Percentiles rank a stretch among this genome's conserved stretches.
Evolutionary conservation across 2,888 invertebrate genomes (phyloP).

Genomic region (Neoaliturus tenellus): DNA sequence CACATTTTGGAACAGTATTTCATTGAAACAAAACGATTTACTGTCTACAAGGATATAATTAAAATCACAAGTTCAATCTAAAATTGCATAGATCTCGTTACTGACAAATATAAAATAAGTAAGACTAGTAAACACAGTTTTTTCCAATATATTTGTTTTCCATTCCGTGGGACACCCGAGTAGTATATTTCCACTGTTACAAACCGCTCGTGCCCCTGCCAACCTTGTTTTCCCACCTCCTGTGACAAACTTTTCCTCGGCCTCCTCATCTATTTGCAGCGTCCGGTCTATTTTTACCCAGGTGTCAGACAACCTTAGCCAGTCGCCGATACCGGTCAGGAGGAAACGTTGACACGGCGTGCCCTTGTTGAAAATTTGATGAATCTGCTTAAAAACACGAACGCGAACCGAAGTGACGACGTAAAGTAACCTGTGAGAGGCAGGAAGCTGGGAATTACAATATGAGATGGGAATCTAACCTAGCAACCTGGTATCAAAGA

Average conservation of each 20-base stretch:
- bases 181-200: slow-evolving; percentile 19
- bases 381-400: neutral
- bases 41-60: too few relatives aligned
- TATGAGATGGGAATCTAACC: slow-evolving; percentile 20
- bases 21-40: too few relatives aligned
- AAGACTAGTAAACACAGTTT: too few relatives aligned
- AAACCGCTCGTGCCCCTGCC: neutral
- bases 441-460: neutral
- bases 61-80: too few relatives aligned
- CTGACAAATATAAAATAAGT: too few relatives aligned
- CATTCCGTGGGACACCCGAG: too few relatives aligned
- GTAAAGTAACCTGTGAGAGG: neutral
- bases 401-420: neutral
- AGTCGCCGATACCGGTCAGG: neutral
- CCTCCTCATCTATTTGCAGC: neutral
- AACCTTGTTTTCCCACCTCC: neutral
- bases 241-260: neutral
- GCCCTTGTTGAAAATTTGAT: neutral
- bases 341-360: neutral
- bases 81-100: too few relatives aligned
- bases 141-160: too few relatives aligned
- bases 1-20: too few relatives aligned
- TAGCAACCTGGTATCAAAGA: slow-evolving; percentile 38
- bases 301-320: neutral
- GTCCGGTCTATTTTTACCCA: neutral